phyloP scores from a whole-genome alignment of 2,888 invertebrate species.

The Crossocerus cetratus region DNA sequence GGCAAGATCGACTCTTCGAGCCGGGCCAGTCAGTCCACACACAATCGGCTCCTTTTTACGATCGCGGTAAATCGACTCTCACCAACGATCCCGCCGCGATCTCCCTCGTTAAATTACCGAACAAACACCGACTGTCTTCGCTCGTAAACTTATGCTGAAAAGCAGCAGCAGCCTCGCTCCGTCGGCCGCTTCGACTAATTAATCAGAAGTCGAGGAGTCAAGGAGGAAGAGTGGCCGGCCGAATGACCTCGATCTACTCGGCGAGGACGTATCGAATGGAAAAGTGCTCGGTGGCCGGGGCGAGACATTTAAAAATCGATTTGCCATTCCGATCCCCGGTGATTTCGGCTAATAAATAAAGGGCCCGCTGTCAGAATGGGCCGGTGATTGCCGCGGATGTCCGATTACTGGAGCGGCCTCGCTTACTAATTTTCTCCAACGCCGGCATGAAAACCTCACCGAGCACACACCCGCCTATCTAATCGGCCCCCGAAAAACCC shows the following conservation, averaged over 20 bases:
- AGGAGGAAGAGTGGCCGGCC: neutral
- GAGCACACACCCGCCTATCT: conserved; percentile 52
- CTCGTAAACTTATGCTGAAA: no score
- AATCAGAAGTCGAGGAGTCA: neutral
- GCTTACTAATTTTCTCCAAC: conserved; percentile 67
- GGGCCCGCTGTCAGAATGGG: conserved; percentile 45
- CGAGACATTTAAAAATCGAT: conserved; percentile 58
- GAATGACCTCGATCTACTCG: no score
- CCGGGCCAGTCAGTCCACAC: neutral
- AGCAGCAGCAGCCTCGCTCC: neutral
- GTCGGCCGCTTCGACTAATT: neutral
- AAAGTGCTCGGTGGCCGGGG: conserved; percentile 52
- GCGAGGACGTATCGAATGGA: conserved; percentile 30
- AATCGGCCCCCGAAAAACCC: conserved; percentile 20
- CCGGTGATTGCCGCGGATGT: conserved; percentile 55
- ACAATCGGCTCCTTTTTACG: neutral
- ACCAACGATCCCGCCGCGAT: no score
- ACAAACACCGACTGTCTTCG: no score
- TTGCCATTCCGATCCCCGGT: conserved; percentile 60
- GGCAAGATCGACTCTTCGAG: conserved; percentile 27
- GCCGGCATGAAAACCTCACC: conserved; percentile 63
- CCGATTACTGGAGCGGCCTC: conserved; percentile 45
- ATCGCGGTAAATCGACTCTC: conserved; percentile 1
- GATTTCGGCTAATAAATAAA: conserved; percentile 69
- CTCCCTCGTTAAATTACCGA: no score